Evolutionary conservation across 2,113 vertebrate genomes (phyloP).

Genomic region (Phocoena phocoena): DNA sequence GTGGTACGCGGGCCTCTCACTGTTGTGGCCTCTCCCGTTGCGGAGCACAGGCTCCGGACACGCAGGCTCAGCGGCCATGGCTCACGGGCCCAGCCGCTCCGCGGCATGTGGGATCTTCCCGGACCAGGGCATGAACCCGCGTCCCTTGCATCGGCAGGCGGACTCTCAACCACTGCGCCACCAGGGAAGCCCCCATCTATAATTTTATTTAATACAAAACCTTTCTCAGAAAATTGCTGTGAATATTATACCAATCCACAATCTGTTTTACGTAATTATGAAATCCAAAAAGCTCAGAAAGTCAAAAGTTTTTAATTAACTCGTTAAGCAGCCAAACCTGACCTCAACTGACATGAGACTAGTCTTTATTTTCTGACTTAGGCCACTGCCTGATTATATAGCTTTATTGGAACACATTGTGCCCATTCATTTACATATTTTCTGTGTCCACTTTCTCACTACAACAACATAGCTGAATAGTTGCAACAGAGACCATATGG

Average conservation of each 20-base stretch:
- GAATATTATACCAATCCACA: not conserved
- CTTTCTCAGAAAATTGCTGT: not conserved
- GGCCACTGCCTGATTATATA: not conserved
- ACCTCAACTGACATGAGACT: not conserved
- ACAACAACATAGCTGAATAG: not conserved
- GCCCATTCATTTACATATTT: not conserved
- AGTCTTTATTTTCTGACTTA: slow-evolving; percentile 13
- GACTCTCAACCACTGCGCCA: too few species aligned
- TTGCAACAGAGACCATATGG: not conserved
- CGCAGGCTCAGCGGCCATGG: too few species aligned
- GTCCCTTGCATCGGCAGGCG: too few species aligned
- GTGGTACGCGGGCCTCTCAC: too few species aligned
- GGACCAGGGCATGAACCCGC: too few species aligned
- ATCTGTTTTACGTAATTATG: not conserved
- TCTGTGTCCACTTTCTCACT: not conserved
- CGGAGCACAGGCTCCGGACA: too few species aligned
- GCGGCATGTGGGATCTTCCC: too few species aligned
- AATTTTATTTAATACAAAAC: not conserved
- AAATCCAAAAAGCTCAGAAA: slow-evolving; percentile 6
- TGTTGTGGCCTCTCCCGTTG: too few species aligned
- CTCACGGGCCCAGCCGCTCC: too few species aligned
- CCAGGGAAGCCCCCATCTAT: not conserved
- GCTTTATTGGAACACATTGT: not conserved
- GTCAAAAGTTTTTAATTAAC: not conserved
- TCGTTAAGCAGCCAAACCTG: not conserved